Evolutionary conservation across 2,888 invertebrate species (phyloP), one percentile per base, ranked within the genome.

Genomic region (Perithous albicinctus): DNA sequence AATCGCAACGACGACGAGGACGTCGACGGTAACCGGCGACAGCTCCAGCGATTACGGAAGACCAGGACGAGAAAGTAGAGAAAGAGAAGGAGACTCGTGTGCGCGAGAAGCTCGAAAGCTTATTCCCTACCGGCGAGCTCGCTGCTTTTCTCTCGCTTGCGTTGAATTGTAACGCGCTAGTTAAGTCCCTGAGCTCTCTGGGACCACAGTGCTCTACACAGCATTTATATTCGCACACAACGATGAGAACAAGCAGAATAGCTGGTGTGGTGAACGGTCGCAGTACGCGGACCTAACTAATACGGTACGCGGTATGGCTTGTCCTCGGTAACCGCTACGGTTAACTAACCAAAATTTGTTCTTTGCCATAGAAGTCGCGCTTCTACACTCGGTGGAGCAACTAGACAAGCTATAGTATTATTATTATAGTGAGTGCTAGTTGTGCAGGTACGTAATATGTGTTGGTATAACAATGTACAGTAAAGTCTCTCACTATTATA

Each of bases 301-400:
- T 78, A 70, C 64, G 29, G 54, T 35, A 72, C 12, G 59, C 18
- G 23, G 23, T 35, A 61, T n/a, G 15, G 59, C 8, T 10, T 10
- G 41, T 54, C 41, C 54, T 41, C 29, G n/a, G 64, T 64, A 64
- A 81, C 81, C 69, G 41, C 78, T 32, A 70, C 63, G 64, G 48
- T 74, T 69, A 56, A 81, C 78, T 78, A 81, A 77, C 77, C 77
- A 74, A 75, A 82, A 82, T 78, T 82, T 66, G 82, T 78, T 78
- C 82, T 75, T 78, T 66, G 59, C 75, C 46, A 56, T 56, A 75
- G 43, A 78, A 78, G 73, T 72, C 43, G 81, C 69, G 74, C 66
- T 78, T 43, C 64, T 46, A 59, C 74, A 64, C 20, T 74, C 70
- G 41, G 18, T 38, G 20, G 4, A 38, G 10, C 23, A 38, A 23